These are phyloP conservation scores for Cephalotes varians DNA, from an alignment of 2,888 invertebrate genomes.

Conservation along the genomic window DNA sequence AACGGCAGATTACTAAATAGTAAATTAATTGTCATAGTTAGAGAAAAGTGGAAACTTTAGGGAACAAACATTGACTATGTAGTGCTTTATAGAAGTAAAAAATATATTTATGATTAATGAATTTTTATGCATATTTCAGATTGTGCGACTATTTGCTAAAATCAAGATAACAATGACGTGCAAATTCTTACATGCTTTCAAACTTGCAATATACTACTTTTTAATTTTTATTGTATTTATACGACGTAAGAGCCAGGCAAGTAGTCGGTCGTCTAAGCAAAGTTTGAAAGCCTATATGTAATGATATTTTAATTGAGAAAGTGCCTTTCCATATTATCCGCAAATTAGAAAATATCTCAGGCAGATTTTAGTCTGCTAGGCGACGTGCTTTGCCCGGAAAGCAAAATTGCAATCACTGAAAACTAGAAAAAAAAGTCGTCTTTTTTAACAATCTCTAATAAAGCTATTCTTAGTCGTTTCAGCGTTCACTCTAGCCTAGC, in stretches of 20 bases:
- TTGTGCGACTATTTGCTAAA: constrained; percentile 40
- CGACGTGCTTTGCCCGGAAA: constrained; percentile 16
- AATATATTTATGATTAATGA: constrained; percentile 45
- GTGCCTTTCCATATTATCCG: constrained; percentile 53
- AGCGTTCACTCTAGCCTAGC: constrained; percentile 37
- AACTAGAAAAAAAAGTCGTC: constrained; percentile 7
- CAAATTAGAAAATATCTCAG: constrained; percentile 42
- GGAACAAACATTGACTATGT: constrained; percentile 39
- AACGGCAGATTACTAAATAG: not conserved
- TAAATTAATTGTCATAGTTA: constrained; percentile 26
- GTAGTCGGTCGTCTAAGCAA: constrained; percentile 7
- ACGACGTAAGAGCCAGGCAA: constrained; percentile 3
- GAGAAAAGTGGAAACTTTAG: constrained; percentile 36
- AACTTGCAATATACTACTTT: constrained; percentile 41
- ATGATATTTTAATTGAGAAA: constrained; percentile 48
- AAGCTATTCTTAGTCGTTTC: constrained; percentile 17
- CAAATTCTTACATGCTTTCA: constrained; percentile 44
- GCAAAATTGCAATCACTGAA: constrained; percentile 2
- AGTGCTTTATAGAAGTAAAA: constrained; percentile 45
- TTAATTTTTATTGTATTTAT: constrained; percentile 42
- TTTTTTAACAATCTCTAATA: constrained; percentile 32
- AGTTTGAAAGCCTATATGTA: constrained; percentile 44
- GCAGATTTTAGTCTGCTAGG: constrained; percentile 34
- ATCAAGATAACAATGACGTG: constrained; percentile 26
- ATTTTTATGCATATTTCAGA: constrained; percentile 45